Percentiles rank a stretch among this genome's conserved stretches.
phyloP scores from a whole-genome alignment of 2,888 invertebrate genomes.

The Amblyjoppa fuscipennis region DNA sequence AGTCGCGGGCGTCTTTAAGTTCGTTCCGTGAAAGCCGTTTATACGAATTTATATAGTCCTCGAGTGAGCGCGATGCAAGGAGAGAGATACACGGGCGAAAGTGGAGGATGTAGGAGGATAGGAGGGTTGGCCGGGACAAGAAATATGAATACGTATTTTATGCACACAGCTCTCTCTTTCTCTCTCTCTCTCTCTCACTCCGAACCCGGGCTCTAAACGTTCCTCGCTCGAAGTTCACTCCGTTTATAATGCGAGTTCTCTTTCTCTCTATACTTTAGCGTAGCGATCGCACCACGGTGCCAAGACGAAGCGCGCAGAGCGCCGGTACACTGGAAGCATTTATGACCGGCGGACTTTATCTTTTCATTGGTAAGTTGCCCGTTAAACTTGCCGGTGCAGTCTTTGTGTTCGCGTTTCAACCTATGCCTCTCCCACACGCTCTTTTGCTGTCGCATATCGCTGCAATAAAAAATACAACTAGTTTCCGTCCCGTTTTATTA shows the following conservation, averaged over 20 bases:
- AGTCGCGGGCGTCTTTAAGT: constrained; percentile 71
- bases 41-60: constrained; percentile 77
- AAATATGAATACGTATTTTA: constrained; percentile 62
- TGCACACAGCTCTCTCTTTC: constrained; percentile 2
- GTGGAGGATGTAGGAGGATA: constrained; percentile 41
- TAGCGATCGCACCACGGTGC: constrained; percentile 42
- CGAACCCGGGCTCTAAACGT: constrained; percentile 39
- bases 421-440: not conserved
- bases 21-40: constrained; percentile 75
- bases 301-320: constrained; percentile 46
- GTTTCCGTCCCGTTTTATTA: constrained; percentile 33
- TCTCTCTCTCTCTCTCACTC: not conserved
- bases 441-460: not conserved
- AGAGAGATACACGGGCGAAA: constrained; percentile 48
- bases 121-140: constrained; percentile 46
- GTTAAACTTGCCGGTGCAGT: not conserved
- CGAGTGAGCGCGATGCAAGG: not conserved
- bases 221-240: constrained; percentile 14
- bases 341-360: constrained; percentile 44
- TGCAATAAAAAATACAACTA: constrained; percentile 6
- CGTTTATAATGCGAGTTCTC: constrained; percentile 33
- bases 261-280: constrained; percentile 4
- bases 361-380: not conserved
- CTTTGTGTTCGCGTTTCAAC: not conserved
- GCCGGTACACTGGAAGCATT: constrained; percentile 35